Base-by-base conservation (phyloP, 2,888 invertebrate species). In the Halocaridina rubra region DNA sequence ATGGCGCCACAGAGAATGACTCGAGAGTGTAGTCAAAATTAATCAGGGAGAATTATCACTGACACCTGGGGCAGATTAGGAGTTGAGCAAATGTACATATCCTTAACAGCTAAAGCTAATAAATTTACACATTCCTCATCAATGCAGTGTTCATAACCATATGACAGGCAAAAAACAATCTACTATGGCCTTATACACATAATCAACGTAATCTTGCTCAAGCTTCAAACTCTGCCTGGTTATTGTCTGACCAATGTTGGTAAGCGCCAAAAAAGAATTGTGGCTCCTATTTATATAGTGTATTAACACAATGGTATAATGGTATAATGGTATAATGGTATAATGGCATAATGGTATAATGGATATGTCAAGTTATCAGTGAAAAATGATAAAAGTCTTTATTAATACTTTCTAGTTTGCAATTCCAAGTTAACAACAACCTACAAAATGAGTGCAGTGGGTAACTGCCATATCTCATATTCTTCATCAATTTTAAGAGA, bases 1-100 rank as follows among this genome's bases (percentile, higher is more conserved):
- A 78, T 82, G 82, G 82, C 64, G 78, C 82, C 82, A 82, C 46
- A 53, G 46, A 72, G 32, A 77, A n/a, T n/a, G n/a, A 77, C 30
- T 77, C 57, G 24, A 82, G 27, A 39, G n/a, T 19, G 32, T 39
- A 33, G 13, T 72, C 10, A 71, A 46, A 24, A 46, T 19, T 71
- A 71, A 71, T 71, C 72, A 39, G 30, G 30, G 67, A 27, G 72
- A 46, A 33, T 74, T 74, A 46, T 79, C 79, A 67, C 67, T 79
- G 53, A 29, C 69, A 46, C n/a, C 46, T 53, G 30, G 33, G 67
- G 67, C 69, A 69, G 53, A 69, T 69, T 69, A 67, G 27, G 39
- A 46, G 53, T 79, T 69, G 46, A 46, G 69, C 53, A 79, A 67
- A 67, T 30, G 19, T 67, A 79, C 24, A 29, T 19, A 46, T 53